Percentiles rank a stretch among this genome's conserved stretches.
Conservation (phyloP, 2,113 vertebrate genomes). For the Oreochromis niloticus region DNA sequence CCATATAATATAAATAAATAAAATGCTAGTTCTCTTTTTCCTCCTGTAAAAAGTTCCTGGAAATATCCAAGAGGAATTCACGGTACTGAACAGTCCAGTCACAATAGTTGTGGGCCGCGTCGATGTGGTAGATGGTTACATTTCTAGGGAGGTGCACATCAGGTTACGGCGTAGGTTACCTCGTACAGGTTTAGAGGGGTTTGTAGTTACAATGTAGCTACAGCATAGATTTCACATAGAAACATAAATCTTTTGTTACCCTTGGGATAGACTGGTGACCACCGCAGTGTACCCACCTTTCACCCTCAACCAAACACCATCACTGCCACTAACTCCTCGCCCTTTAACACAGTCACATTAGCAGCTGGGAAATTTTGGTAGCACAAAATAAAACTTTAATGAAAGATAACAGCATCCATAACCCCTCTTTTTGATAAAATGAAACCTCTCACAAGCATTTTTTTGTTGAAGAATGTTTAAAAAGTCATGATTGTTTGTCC, state of each 20-base stretch:
- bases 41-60: neutral
- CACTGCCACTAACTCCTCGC: neutral
- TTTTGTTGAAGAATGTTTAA: constrained; percentile 6
- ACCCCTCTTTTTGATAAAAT: neutral
- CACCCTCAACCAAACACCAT: neutral
- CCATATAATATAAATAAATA: neutral
- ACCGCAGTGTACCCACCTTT: neutral
- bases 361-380: neutral
- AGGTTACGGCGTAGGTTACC: neutral
- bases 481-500: neutral
- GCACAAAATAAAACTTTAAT: neutral
- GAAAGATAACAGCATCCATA: neutral
- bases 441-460: neutral
- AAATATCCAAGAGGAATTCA: neutral
- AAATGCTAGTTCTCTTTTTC: neutral
- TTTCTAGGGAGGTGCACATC: neutral
- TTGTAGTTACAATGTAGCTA: neutral
- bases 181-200: neutral
- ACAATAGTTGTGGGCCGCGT: neutral
- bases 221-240: neutral
- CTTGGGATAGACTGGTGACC: neutral
- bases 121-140: neutral
- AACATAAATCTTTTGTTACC: neutral
- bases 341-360: neutral
- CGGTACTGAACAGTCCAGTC: neutral